Evolutionary conservation across 2,797 vertebrate genomes (phyloP).

Genomic region (Merluccius polli): DNA sequence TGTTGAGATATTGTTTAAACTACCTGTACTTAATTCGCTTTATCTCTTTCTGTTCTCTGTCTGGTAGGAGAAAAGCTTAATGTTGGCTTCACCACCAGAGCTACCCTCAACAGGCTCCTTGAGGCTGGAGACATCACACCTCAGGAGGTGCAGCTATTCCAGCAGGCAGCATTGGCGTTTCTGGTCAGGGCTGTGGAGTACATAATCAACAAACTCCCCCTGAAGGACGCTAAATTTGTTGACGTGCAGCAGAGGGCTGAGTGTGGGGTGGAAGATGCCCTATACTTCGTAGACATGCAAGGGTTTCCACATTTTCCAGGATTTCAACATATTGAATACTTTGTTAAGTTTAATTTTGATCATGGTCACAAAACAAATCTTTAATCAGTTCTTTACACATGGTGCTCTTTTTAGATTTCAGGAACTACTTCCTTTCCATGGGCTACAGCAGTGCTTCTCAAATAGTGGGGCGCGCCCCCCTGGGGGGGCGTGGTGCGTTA

Average conservation of each 20-base stretch:
- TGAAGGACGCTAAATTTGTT: not conserved
- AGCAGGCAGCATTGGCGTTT: slow-evolving; percentile 27
- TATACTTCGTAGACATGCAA: too few relatives aligned
- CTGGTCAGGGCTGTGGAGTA: slow-evolving; percentile 19
- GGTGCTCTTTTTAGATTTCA: too few relatives aligned
- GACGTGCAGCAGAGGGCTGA: too few relatives aligned
- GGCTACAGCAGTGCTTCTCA: too few relatives aligned
- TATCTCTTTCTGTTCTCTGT: slow-evolving; percentile 15
- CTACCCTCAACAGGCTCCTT: slow-evolving; percentile 24
- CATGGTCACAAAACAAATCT: too few relatives aligned
- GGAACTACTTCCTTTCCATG: too few relatives aligned
- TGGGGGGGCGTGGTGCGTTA: too few relatives aligned
- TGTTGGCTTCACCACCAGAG: slow-evolving; percentile 21
- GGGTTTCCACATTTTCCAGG: too few relatives aligned
- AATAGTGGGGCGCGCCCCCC: too few relatives aligned
- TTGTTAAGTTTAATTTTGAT: too few relatives aligned
- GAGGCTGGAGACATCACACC: slow-evolving; percentile 26
- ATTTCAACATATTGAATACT: not conserved
- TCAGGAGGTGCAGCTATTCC: slow-evolving; percentile 23
- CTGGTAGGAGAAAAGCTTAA: slow-evolving; percentile 30
- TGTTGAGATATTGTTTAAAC: not conserved
- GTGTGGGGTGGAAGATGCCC: too few relatives aligned
- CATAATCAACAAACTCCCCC: slow-evolving; percentile 19
- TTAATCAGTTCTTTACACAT: too few relatives aligned
- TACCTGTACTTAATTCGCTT: not conserved